Conservation (phyloP, 2,113 vertebrate genomes). For the Elephantulus edwardii region DNA sequence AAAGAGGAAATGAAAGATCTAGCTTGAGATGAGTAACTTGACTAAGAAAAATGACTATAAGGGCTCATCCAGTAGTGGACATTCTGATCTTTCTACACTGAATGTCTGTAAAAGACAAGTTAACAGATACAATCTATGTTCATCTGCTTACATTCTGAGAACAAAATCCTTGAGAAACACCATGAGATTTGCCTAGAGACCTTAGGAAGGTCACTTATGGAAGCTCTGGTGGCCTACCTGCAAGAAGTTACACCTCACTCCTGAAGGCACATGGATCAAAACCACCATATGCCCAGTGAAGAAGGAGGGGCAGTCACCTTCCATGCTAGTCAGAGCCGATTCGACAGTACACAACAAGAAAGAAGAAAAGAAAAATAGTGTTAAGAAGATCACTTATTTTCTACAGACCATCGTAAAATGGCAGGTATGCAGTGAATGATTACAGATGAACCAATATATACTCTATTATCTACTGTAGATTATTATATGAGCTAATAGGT, state of each 20-base stretch:
- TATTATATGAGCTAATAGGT: background rate
- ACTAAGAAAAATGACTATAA: background rate
- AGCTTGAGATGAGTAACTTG: background rate
- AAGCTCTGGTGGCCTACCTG: too few relatives aligned
- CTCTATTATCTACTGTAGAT: background rate
- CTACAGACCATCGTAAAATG: background rate
- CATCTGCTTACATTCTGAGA: background rate
- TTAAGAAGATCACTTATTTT: constrained; percentile 26
- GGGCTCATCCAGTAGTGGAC: background rate
- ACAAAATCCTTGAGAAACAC: background rate
- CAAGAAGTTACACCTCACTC: too few relatives aligned
- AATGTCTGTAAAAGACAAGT: background rate
- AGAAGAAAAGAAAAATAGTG: too few relatives aligned
- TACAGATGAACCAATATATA: background rate
- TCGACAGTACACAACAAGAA: too few relatives aligned
- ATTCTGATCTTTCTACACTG: background rate
- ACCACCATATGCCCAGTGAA: too few relatives aligned
- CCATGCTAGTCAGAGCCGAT: too few relatives aligned
- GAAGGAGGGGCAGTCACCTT: too few relatives aligned
- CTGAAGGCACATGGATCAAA: too few relatives aligned
- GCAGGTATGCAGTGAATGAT: background rate
- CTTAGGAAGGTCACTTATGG: constrained; percentile 23
- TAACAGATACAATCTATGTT: background rate
- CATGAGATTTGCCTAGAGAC: background rate
- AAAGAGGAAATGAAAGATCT: background rate